Evolutionary conservation across 2,888 invertebrate genomes (phyloP).

Genomic region (Ophion ventricosus): DNA sequence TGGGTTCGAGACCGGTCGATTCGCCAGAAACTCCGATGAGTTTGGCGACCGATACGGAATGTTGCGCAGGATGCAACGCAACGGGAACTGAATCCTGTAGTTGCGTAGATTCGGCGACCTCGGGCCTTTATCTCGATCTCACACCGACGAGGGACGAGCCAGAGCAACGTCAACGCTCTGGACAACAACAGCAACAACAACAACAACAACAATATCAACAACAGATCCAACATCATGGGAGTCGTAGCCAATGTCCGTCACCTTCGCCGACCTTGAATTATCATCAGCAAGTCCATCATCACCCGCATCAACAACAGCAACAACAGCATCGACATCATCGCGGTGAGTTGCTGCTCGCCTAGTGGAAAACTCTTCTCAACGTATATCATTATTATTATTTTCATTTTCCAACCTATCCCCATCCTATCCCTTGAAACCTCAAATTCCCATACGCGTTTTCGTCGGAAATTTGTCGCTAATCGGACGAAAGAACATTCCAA

Average conservation of each 20-base stretch:
- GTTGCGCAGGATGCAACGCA: conserved; percentile 79
- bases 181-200: conserved; percentile 65
- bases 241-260: conserved; percentile 75
- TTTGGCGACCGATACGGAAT: conserved; percentile 79
- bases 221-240: conserved; percentile 38
- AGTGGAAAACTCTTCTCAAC: conserved; percentile 81
- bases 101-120: conserved; percentile 77
- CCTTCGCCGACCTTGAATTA: conserved; percentile 74
- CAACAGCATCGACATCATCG: conserved; percentile 84
- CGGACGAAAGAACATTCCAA: conserved; percentile 6
- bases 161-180: conserved; percentile 45
- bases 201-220: conserved; percentile 62
- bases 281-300: conserved; percentile 72
- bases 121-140: conserved; percentile 77
- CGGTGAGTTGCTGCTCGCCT: conserved; percentile 84
- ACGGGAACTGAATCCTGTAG: conserved; percentile 74
- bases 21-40: conserved; percentile 92
- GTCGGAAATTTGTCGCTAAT: neutral
- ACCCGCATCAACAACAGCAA: conserved; percentile 80
- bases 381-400: conserved; percentile 37
- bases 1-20: conserved; percentile 92
- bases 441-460: neutral
- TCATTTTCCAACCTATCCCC: conserved; percentile 8
- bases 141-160: conserved; percentile 77
- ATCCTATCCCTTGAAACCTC: neutral